A percentile compares a stretch with the other conserved stretches of the same genome.
These are phyloP conservation scores for Cladorhizidae sp. DNA, from an alignment of 37 sponge, comb jelly and placozoan genomes.

Conservation along the genomic window DNA sequence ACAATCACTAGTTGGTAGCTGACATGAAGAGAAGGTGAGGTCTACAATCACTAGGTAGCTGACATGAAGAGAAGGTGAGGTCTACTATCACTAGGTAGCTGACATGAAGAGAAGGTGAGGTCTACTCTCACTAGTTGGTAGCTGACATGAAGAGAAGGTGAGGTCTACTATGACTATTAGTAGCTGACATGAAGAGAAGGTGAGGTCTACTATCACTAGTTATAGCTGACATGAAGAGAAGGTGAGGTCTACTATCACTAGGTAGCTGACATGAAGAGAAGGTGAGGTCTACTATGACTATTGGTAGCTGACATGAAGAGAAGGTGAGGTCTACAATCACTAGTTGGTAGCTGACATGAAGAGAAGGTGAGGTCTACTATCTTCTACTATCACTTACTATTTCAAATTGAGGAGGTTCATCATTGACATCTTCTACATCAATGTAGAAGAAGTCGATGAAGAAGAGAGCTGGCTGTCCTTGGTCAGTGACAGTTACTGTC, in stretches of 20 bases:
- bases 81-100: constrained; percentile 23
- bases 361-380: neutral
- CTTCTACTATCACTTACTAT: neutral
- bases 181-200: no score
- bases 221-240: no score
- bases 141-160: neutral
- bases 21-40: neutral
- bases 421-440: constrained; percentile 43
- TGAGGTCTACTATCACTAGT: no score
- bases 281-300: no score
- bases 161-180: no score
- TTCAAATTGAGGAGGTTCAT: constrained; percentile 12
- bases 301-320: no score
- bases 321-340: neutral
- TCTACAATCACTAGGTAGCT: neutral
- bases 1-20: neutral
- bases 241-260: neutral
- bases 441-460: constrained; percentile 4
- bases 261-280: neutral
- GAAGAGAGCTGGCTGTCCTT: constrained; percentile 23
- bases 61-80: constrained; percentile 4
- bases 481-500: constrained; percentile 30
- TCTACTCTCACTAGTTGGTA: neutral
- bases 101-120: no score
- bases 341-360: neutral